Evolutionary conservation across 2,888 invertebrate genomes (phyloP), one percentile per base, ranked within the genome.

Genomic region (Lucinisca nassula): DNA sequence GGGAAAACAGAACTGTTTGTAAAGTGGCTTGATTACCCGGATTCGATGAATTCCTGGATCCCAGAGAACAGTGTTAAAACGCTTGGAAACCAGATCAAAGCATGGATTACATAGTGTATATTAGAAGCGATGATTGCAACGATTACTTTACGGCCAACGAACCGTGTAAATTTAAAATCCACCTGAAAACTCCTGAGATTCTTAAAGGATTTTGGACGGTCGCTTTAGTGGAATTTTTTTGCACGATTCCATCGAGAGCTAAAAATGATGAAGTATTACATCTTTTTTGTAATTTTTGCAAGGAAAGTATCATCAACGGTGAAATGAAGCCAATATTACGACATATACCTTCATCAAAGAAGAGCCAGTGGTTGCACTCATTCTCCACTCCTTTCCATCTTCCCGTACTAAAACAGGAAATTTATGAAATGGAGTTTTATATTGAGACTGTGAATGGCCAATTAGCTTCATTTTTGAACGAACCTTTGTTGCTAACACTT

Each of bases 401-500:
- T 35, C 79, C 79, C 6, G 21, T 72, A 12, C 17, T 45, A 21
- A 70, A 40, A 70, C 37, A 45, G 17, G 70, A 79, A 72, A 45
- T 70, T 24, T 58, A 49, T 35, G 45, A 38, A 67, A 74, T 74
- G 74, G 74, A 74, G 49, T 74, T 40, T 49, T 74, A 74, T 74
- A 74, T 74, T 8, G 49, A 74, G 74, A 49, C 40, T 12, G 30
- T 21, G 8, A 40, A 74, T 24, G 74, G 74, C 21, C 27, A 40
- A 2, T 6, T 74, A 45, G 45, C 74, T 24, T 45, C 74, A 74
- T 30, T 45, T 30, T 35, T 74, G 45, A 49, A n/a, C n/a, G 49
- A 74, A 30, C 74, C 74, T 8, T 74, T 74, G 74, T 12, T 40
- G 74, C 12, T 74, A 4, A 74, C 45, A 30, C 74, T 74, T 40